These are phyloP conservation scores for Nebria ingens DNA, from an alignment of 1,140 invertebrate genomes.

Conservation along the genomic window DNA sequence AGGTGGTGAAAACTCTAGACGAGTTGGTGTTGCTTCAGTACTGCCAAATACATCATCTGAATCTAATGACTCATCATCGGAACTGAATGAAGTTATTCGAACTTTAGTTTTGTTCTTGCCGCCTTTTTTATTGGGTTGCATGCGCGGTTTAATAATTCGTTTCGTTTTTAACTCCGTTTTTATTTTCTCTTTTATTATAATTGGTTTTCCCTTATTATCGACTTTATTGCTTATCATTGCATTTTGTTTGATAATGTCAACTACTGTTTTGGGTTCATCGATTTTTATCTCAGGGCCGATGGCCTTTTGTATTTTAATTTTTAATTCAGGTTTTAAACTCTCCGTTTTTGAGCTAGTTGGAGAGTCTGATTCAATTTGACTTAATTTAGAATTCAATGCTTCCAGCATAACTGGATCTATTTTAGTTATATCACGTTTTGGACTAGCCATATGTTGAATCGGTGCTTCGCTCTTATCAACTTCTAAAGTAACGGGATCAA, in stretches of 20 bases:
- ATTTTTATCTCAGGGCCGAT: constrained; percentile 16
- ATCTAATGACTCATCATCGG: constrained; percentile 58
- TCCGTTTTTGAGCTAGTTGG: constrained; percentile 57
- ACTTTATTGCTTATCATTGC: constrained; percentile 1
- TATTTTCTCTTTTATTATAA: constrained; percentile 37
- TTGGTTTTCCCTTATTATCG: constrained; percentile 29
- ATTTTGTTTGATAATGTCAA: neutral
- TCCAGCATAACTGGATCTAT: constrained; percentile 53
- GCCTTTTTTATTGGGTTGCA: constrained; percentile 42
- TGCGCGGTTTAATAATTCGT: constrained; percentile 40
- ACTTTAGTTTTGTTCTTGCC: constrained; percentile 50
- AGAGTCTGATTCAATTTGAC: constrained; percentile 59
- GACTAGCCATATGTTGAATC: constrained; percentile 49
- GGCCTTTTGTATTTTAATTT: constrained; percentile 34
- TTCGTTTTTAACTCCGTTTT: constrained; percentile 39
- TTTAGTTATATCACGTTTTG: constrained; percentile 54
- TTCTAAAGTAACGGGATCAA: constrained; percentile 56
- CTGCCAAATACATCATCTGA: constrained; percentile 61
- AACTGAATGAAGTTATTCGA: constrained; percentile 57
- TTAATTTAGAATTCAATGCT: constrained; percentile 56
- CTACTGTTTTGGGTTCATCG: constrained; percentile 3
- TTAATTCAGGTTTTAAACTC: constrained; percentile 46
- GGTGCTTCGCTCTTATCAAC: constrained; percentile 48
- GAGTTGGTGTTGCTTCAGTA: constrained; percentile 53
- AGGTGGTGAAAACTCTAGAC: constrained; percentile 56